These are phyloP conservation scores for Bruchidius siliquastri DNA, from an alignment of 2,888 invertebrate genomes.

Conservation along the genomic window DNA sequence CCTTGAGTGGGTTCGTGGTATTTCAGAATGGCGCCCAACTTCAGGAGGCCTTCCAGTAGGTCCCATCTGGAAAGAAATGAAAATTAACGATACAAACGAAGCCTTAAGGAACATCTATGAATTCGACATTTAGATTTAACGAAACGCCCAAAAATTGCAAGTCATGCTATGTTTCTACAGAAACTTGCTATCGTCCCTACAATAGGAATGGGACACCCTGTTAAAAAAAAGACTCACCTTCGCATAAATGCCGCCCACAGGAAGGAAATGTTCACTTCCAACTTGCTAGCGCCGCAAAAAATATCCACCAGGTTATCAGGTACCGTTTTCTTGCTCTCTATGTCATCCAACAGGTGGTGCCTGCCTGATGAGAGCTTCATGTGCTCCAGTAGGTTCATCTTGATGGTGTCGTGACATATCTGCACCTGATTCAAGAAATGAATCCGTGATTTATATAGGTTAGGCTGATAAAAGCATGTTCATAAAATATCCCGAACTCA, in stretches of 20 bases:
- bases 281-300: constrained; percentile 55
- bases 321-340: constrained; percentile 64
- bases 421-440: constrained; percentile 48
- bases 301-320: constrained; percentile 53
- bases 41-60: constrained; percentile 59
- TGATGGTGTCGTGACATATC: constrained; percentile 68
- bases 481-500: background rate
- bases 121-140: no score
- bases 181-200: no score
- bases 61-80: constrained; percentile 42
- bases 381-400: constrained; percentile 69
- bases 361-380: constrained; percentile 65
- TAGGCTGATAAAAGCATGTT: no score
- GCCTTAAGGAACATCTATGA: no score
- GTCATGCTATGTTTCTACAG: no score
- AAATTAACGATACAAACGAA: no score
- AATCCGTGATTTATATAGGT: constrained; percentile 43
- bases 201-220: no score
- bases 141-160: no score
- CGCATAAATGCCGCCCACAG: constrained; percentile 73
- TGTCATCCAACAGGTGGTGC: constrained; percentile 64
- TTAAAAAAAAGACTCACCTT: constrained; percentile 37
- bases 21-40: constrained; percentile 64
- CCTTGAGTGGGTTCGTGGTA: constrained; percentile 69
- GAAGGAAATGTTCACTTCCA: constrained; percentile 67